Evolutionary conservation across 2,113 vertebrate species (phyloP), one percentile per base, ranked within the genome.

Genomic region (Chiloscyllium plagiosum): DNA sequence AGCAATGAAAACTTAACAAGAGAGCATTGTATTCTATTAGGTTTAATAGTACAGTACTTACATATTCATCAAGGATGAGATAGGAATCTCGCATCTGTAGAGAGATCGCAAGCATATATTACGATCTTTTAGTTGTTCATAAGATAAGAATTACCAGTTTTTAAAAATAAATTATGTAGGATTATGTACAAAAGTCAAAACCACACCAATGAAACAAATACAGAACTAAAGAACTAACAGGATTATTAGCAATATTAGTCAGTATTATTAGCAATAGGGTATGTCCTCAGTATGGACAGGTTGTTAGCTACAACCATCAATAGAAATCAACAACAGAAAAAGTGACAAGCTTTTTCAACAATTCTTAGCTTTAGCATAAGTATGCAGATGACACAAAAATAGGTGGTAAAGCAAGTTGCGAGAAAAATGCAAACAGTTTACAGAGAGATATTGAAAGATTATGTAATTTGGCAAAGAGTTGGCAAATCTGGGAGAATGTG

Each of bases 1-100:
- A 93, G 2, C 20, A 66, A n/a, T 10, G 5, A 33, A 33, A 93
- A 93, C 61, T 66, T 37, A n/a, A 92, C 29, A n/a, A 13, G 61
- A 93, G 4, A 22, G 56, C 1, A 93, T n/a, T 93, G 61, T 66
- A 66, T 37, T 68, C 37, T 20, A 5, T 83, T 89, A 94, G 70
- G 94, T 52, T 72, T 56, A 68, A 33, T 29, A 70, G 2, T 10
- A 96, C 96, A 96, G 0, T 42, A 98, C 99, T 99, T 98, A 99
- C 99, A 20, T 99, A 99, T 98, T 99, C 99, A 97, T 99, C 99
- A 97, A 99, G 97, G 97, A 99, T 99, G 94, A 99, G 97, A 96
- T 99, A 99, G 42, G 99, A 99, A 96, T 99, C 98, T 96, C 98
- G 98, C 99, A 99, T 99, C 99, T 99, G 97, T 96, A 97, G 97